Evolutionary conservation across 2,888 invertebrate species (phyloP), one percentile per base, ranked within the genome.

Genomic region (Holacanthella duospinosa): DNA sequence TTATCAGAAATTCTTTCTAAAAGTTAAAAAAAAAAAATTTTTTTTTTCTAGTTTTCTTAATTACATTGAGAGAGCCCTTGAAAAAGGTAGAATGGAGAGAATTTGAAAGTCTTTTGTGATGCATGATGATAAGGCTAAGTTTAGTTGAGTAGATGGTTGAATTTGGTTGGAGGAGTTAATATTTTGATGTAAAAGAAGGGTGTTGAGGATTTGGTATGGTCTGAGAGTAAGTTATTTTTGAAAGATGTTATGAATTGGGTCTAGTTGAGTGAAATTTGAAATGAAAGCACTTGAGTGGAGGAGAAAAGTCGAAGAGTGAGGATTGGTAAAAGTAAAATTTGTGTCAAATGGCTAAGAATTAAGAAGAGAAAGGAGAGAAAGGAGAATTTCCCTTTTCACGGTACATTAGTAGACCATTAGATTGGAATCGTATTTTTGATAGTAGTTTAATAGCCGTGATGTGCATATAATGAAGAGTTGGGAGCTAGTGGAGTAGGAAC

Each of bases 401-500:
- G 66, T 71, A 69, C 70, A 71, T 71, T 71, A 69, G 67, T 63
- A 68, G 53, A 58, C 64, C 68, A 68, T 70, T 66, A 66, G 62
- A 60, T 57, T 43, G 64, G 60, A 59, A 54, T 63, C 62, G 61
- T 65, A 66, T 62, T 66, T 67, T 69, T 65, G 64, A 69, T 67
- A 63, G 69, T 63, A 62, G 65, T 66, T 68, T 68, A 66, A 66
- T 65, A 66, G 66, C 62, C 68, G 64, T 66, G 66, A 68, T 68
- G 68, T 68, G 66, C 66, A 66, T 68, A 68, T 68, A 68, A 68
- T 68, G 68, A 68, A 63, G 63, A 27, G 4, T 55, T 55, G 25
- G 6, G 19, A 16, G 27, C 16, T 21, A 21, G 4, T 48, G 4
- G 12, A 55, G 55, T 29, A 16, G 29, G 3, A 26, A 27, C 27